Base-by-base conservation (phyloP, 1,140 invertebrate species). In the Apis laboriosa region DNA sequence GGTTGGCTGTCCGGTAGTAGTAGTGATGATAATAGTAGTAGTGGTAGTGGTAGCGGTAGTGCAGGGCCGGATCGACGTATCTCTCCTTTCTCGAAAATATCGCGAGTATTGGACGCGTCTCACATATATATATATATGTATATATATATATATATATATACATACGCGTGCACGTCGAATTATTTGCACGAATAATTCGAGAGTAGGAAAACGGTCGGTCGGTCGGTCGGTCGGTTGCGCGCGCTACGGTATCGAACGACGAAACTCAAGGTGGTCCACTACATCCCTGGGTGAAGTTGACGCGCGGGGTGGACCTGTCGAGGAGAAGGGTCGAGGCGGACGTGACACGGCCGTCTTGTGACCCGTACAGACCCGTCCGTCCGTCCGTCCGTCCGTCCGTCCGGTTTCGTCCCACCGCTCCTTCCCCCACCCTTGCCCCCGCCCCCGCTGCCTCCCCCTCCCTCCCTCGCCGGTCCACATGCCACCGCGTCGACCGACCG, bases 301-400 rank as follows among this genome's bases (percentile, higher is more conserved):
- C 88, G 87, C 88, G 90, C 86, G 82, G 88, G 89, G 89, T 83
- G 90, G 89, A 91, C 85, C 88, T 90, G 92, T 89, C 90, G 86
- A 77, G 85, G 86, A 88, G 88, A 84, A 90, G 91, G 90, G 90
- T 92, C 89, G 92, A 91, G 87, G 90, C 90, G 93, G 91, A 93
- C 93, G 93, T 93, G 92, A 93, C 93, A 92, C 90, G 92, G 89
- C 80, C 93, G 92, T 93, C 92, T 94, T 93, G 91, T 92, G 91
- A 91, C 92, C 90, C 91, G 87, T 87, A 88, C 24, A 24, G 34
- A 43, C 34, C 34, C 34, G 34, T 43, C 34, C 34, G 34, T 7
- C 34, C 34, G 34, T 43, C 34, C 34, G 34, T 43, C 89, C 84
- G 83, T n/a, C n/a, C n/a, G n/a, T 88, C 86, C 88, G 84, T 84